Percentiles rank a stretch among this genome's conserved stretches.
Conservation (phyloP, 53 echinoderm and acorn worm genomes). For the Antedon mediterranea region DNA sequence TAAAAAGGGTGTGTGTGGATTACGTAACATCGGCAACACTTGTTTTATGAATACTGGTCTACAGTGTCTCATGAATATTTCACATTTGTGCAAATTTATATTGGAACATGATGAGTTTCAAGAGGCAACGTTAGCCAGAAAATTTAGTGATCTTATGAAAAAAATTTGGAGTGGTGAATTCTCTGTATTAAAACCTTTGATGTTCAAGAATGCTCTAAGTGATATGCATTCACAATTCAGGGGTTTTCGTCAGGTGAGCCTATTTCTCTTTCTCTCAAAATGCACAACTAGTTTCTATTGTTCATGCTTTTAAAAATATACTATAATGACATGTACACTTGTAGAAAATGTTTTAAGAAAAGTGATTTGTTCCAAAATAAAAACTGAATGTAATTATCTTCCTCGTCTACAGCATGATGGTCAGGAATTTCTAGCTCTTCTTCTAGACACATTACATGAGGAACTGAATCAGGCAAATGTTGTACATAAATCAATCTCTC, state of each 20-base stretch:
- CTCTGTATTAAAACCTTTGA: conserved; percentile 48
- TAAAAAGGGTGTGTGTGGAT: conserved; percentile 64
- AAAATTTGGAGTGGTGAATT: conserved; percentile 82
- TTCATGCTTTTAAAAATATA: too few species aligned
- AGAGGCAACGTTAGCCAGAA: conserved; percentile 45
- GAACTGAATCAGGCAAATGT: conserved; percentile 68
- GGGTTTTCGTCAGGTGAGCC: conserved; percentile 74
- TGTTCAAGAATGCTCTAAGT: conserved; percentile 74
- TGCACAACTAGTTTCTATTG: too few species aligned
- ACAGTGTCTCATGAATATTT: conserved; percentile 86
- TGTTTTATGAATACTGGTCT: conserved; percentile 99
- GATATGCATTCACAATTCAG: conserved; percentile 83
- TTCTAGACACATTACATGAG: conserved; percentile 83
- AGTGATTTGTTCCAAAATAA: not conserved
- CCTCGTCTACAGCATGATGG: conserved; percentile 66
- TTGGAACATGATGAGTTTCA: conserved; percentile 34
- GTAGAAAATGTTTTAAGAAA: not conserved
- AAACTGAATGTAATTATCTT: not conserved
- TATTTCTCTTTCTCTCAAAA: too few species aligned
- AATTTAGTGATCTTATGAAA: conserved; percentile 41
- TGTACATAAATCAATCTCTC: conserved; percentile 59
- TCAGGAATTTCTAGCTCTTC: conserved; percentile 86
- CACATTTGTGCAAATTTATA: conserved; percentile 44
- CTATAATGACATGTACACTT: too few species aligned
- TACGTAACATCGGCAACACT: conserved; percentile 95